phyloP scores from a whole-genome alignment of 2,113 vertebrate species.

The Pachypanchax playfairii region DNA sequence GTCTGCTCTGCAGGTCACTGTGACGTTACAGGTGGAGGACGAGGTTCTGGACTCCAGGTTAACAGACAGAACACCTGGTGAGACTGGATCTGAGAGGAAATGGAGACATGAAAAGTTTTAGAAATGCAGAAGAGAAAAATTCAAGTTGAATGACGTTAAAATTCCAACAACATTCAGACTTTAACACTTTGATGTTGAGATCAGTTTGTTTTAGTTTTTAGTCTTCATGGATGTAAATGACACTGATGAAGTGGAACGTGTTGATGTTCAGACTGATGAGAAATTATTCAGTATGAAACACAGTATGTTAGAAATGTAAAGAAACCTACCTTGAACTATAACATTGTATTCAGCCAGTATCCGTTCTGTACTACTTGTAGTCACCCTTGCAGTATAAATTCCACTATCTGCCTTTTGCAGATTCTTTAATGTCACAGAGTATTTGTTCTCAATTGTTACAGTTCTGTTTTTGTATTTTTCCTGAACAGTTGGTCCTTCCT shows the following conservation, averaged over 20 bases:
- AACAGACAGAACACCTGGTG: conserved; percentile 5
- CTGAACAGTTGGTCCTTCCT: rapidly evolving
- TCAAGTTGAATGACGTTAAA: background rate
- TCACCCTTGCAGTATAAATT: background rate
- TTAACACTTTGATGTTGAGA: background rate
- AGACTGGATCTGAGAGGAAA: conserved; percentile 34
- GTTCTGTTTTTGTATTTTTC: rapidly evolving
- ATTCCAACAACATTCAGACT: background rate
- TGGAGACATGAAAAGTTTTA: background rate
- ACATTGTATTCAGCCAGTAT: background rate
- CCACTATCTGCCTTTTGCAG: conserved; percentile 15
- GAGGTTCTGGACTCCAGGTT: background rate
- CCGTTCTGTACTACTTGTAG: rapidly evolving
- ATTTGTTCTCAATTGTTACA: background rate
- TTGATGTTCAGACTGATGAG: background rate
- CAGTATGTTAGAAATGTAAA: background rate
- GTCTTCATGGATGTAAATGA: background rate
- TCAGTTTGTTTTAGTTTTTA: background rate
- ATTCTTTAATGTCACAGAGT: conserved; percentile 25
- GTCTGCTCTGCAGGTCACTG: conserved; percentile 33
- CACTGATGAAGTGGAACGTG: background rate
- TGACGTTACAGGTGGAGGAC: conserved; percentile 27
- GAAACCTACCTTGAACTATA: conserved; percentile 36
- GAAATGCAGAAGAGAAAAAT: background rate
- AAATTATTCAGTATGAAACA: too few species aligned